Evolutionary conservation across 2,888 invertebrate genomes (phyloP), one percentile per base, ranked within the genome.

Genomic region (Mamestra brassicae): DNA sequence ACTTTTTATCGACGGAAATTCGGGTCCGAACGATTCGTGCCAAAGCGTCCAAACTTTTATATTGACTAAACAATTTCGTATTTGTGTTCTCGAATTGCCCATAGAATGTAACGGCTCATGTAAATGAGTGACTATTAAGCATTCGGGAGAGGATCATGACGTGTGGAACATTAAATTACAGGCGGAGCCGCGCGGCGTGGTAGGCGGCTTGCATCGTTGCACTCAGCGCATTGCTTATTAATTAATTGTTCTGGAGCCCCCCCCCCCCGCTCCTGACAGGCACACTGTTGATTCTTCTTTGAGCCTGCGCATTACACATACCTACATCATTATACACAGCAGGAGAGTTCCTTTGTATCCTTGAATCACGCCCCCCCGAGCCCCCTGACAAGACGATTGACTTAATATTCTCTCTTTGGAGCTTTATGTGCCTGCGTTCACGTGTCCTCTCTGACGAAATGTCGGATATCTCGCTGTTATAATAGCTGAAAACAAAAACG

Each of bases 1-100:
- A 88, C 86, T 87, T 87, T 86, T 81, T 85, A 87, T 85, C 84
- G 81, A 63, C 68, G 67, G 68, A 79, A 78, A 78, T 82, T 85
- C 64, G 70, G 78, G 61, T 62, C 74, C 81, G 78, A 71, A 78
- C 76, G 72, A 62, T 80, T 76, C 74, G 70, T 77, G 77, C 74
- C 72, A 62, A 74, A 57, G 80, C 77, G 77, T 50, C 55, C 66
- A 62, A 70, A 82, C 82, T 79, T 83, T 81, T 83, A 65, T 84
- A 85, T 78, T 81, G 84, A 86, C 82, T 80, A 81, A 75, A 84
- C 81, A 78, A 80, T 80, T 85, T 71, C n/a, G 71, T 81, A 77
- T 84, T 86, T 76, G 83, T 76, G 66, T 71, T 66, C 76, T 75
- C 74, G 73, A 79, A 85, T 82, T 76, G 76, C 67, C 71, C 54